Base-by-base conservation (phyloP, 2,888 invertebrate genomes). In the Ethmia dodecea region DNA sequence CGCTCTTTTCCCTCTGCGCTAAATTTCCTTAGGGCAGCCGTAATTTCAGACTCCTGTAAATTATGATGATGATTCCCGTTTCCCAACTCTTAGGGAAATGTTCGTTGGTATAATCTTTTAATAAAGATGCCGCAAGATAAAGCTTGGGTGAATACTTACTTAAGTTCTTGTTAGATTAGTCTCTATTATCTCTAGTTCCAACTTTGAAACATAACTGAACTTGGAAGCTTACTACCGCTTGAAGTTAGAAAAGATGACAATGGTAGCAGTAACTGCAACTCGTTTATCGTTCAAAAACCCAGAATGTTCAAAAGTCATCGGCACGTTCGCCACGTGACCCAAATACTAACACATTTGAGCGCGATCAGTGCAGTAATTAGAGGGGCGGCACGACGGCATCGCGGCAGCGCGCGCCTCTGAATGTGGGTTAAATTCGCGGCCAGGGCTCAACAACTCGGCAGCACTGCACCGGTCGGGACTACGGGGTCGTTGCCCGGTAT, bases 401-500 rank as follows among this genome's bases (percentile, higher is more conserved):
- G n/a, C n/a, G n/a, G n/a, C n/a, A n/a, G n/a, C n/a, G 49, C 35
- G 27, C 12, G 27, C 33, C 27, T 48, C 43, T 48, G 60, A 72
- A 79, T 73, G 75, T 79, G 70, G 77, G 78, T 78, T 79, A 79
- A 69, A 70, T 62, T 60, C 60, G 72, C 66, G 52, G 52, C 49
- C 52, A 48, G 53, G 59, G 61, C 63, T 60, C 71, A 70, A 64
- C 74, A 69, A 61, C 63, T 60, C 71, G 71, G 64, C 71, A 70
- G 64, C 73, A 69, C 60, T 78, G 80, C 80, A 78, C 72, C 78
- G 78, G 69, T 64, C 71, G 69, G 63, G 71, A 67, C 70, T 69
- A 67, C 70, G 76, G 68, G 84, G 79, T 84, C 83, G 71, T 76
- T 73, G 83, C 71, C 83, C 83, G 78, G 60, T 81, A 86, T 86